Evolutionary conservation across 2,113 vertebrate species (phyloP), one percentile per base, ranked within the genome.

Genomic region (Euleptes europaea): DNA sequence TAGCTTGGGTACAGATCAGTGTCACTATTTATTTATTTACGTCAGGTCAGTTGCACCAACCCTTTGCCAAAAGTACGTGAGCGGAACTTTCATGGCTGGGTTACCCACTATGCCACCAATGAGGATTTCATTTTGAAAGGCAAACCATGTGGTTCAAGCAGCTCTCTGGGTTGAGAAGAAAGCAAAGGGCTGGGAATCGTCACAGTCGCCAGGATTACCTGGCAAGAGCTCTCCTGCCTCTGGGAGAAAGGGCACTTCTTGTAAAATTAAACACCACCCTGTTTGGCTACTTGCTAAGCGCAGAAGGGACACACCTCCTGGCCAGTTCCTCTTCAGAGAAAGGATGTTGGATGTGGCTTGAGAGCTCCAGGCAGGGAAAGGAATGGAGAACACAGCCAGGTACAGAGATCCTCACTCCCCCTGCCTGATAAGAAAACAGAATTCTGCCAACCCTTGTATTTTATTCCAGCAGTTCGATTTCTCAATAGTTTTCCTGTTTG

Each of bases 211-310:
- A 60, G 69, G 85, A 92, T 88, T 87, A 88, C 75, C 79, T 35
- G 71, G 74, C 87, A 75, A 49, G 11, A 78, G 87, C 49, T 81
- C 69, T 81, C 83, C 82, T 74, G 47, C 33, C 74, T 86, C 51
- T 85, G 78, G 82, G 71, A n/a, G 69, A 84, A 82, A 90, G 80
- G 79, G 85, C 87, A 87, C 10, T 28, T 84, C 87, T 91, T 92
- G 60, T 0, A 0, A 89, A 91, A 88, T 83, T 75, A 73, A 84
- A 80, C 81, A 91, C 33, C 75, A 42, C 78, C 76, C 78, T 80
- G 78, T 90, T 91, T 90, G 88, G 86, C 40, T 88, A 54, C 91
- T 85, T 82, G 84, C 84, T 82, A 87, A 90, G 83, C 63, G 76
- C 88, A 83, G 84, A 85, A 82, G 85, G 54, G 86, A 75, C 81